A percentile compares a stretch with the other conserved stretches of the same genome.
These are phyloP conservation scores for Pelodiscus sinensis DNA, from an alignment of 2,113 vertebrate genomes.

Conservation along the genomic window DNA sequence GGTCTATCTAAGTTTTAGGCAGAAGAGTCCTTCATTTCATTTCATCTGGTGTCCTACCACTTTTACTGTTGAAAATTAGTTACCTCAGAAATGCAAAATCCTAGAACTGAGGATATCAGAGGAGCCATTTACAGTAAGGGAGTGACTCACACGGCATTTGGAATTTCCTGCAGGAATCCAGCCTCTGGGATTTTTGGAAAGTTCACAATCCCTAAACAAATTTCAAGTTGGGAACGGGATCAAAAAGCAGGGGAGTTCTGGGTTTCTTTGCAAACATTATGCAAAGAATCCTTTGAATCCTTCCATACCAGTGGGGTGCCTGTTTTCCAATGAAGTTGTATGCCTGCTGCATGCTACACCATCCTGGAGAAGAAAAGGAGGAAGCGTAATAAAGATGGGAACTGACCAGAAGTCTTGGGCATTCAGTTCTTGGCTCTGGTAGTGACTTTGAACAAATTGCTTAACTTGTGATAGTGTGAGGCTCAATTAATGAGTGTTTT, in stretches of 20 bases:
- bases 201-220: not conserved
- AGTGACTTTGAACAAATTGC: not conserved
- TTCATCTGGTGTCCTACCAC: not conserved
- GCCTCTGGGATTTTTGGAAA: not conserved
- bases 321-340: not conserved
- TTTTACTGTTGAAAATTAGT: not conserved
- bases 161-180: not conserved
- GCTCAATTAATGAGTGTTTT: not conserved
- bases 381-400: not conserved
- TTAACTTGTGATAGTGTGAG: not conserved
- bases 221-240: not conserved
- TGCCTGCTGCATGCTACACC: rapidly evolving
- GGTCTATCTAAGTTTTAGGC: too few species aligned
- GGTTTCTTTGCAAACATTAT: not conserved
- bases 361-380: not conserved
- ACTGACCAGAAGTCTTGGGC: not conserved
- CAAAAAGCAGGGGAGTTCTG: not conserved
- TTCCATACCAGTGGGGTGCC: not conserved
- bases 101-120: not conserved
- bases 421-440: not conserved
- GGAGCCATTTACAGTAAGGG: not conserved
- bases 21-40: not conserved
- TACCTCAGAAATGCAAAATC: not conserved
- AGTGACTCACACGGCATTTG: rapidly evolving
- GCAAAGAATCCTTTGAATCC: not conserved